Conservation (phyloP, 2,797 vertebrate species). For the Garrulus glandarius region DNA sequence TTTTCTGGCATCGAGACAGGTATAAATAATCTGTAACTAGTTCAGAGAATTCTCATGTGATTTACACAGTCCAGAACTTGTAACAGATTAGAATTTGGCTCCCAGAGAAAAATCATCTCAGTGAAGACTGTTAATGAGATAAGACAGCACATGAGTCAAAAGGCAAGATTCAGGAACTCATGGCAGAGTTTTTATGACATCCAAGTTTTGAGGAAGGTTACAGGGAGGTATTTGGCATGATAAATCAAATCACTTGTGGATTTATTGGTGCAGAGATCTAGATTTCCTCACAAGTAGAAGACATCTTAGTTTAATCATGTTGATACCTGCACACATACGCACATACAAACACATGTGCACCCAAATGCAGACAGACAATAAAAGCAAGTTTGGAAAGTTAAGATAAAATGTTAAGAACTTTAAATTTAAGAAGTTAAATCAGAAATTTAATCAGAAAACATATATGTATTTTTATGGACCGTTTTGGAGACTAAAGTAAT, state of each 20-base stretch:
- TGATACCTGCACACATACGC: background rate
- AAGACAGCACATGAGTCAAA: background rate
- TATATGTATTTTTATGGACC: background rate
- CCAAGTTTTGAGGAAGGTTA: background rate
- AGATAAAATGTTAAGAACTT: background rate
- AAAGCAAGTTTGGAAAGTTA: background rate
- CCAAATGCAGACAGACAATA: background rate
- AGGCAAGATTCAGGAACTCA: background rate
- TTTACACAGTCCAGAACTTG: background rate
- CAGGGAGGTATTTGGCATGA: background rate
- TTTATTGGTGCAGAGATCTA: background rate
- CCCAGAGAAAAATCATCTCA: background rate
- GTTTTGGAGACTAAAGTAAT: background rate
- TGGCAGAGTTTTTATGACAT: background rate
- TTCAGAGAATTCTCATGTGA: background rate
- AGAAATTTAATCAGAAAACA: background rate
- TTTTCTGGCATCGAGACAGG: background rate
- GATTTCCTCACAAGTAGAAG: background rate
- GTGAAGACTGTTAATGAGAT: background rate
- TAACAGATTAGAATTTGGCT: background rate
- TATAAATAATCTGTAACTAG: background rate
- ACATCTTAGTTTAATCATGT: background rate
- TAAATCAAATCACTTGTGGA: background rate
- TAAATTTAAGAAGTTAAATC: background rate
- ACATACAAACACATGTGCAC: rapidly evolving